Evolutionary conservation across 2,888 invertebrate genomes (phyloP).

Genomic region (Orthosia gothica): DNA sequence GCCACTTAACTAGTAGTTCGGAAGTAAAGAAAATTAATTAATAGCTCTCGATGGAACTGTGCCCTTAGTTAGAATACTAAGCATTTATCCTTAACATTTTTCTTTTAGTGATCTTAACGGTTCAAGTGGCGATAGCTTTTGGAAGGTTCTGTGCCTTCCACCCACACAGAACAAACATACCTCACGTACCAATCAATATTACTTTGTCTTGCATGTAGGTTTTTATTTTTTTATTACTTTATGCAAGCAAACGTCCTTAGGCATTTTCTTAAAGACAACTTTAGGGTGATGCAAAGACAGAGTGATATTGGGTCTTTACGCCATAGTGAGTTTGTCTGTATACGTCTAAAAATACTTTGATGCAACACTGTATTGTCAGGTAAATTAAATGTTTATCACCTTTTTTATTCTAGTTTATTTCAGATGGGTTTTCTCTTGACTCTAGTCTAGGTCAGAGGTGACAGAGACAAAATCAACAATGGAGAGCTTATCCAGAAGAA

Average conservation of each 20-base stretch:
- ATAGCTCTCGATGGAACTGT: too few relatives aligned
- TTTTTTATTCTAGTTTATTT: too few relatives aligned
- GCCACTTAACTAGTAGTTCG: too few relatives aligned
- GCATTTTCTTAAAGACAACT: too few relatives aligned
- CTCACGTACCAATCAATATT: not conserved
- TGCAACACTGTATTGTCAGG: not conserved
- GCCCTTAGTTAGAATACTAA: not conserved
- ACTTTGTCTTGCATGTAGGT: not conserved
- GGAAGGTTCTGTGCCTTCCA: not conserved
- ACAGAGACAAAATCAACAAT: too few relatives aligned
- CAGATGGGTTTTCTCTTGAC: too few relatives aligned
- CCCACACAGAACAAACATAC: not conserved
- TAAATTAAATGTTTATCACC: not conserved
- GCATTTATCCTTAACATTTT: constrained; percentile 30
- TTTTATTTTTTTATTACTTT: too few relatives aligned
- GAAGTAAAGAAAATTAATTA: too few relatives aligned
- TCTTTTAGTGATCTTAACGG: constrained; percentile 4
- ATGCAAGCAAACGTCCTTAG: too few relatives aligned
- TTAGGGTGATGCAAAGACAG: too few relatives aligned
- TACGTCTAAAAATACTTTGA: not conserved
- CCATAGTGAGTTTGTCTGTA: not conserved
- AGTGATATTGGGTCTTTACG: not conserved
- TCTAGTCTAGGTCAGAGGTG: too few relatives aligned
- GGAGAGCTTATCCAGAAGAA: too few relatives aligned
- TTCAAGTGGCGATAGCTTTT: constrained; percentile 3